These are phyloP conservation scores for Asarcornis scutulata DNA, from an alignment of 2,113 vertebrate species.

Conservation along the genomic window DNA sequence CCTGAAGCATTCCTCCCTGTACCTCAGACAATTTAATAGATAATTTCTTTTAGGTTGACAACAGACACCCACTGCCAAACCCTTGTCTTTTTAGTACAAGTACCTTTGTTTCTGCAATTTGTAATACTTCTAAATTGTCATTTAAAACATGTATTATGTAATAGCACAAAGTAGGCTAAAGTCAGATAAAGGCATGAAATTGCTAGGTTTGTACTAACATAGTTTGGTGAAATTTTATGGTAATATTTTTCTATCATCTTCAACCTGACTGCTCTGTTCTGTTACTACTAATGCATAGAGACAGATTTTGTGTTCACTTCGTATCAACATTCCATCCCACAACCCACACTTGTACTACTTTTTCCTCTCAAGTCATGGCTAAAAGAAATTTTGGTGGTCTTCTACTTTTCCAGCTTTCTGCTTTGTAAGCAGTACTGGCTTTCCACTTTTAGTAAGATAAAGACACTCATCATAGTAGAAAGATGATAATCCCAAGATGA, in stretches of 20 bases:
- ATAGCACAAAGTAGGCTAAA: background rate
- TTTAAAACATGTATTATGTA: background rate
- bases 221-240: background rate
- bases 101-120: background rate
- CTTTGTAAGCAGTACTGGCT: background rate
- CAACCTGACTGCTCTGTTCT: background rate
- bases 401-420: background rate
- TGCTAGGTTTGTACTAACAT: background rate
- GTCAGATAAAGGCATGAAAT: background rate
- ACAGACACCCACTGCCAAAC: background rate
- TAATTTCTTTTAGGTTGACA: background rate
- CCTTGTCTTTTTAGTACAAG: background rate
- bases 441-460: background rate
- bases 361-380: background rate
- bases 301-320: background rate
- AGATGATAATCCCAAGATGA: background rate
- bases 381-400: background rate
- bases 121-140: background rate
- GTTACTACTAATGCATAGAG: background rate
- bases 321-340: background rate
- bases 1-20: background rate
- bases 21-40: background rate
- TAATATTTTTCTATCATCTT: background rate
- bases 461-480: background rate
- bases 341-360: background rate